Evolutionary conservation across 2,888 invertebrate species (phyloP).

Genomic region (Rotaria sp.): DNA sequence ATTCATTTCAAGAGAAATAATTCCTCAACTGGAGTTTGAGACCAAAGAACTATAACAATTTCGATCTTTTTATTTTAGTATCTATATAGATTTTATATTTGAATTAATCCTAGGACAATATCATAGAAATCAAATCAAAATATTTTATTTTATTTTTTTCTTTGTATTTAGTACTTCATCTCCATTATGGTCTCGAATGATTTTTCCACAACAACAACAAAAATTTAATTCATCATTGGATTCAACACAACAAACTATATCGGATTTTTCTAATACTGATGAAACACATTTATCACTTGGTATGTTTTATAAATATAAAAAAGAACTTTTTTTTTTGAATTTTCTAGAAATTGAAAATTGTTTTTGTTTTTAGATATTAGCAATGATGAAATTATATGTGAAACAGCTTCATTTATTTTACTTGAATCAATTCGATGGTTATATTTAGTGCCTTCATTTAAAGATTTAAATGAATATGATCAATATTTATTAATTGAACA

Average conservation of each 20-base stretch:
- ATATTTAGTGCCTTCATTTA: slow-evolving; percentile 17
- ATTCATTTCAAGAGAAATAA: too few species aligned
- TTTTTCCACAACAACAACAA: background rate
- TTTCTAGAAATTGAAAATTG: background rate
- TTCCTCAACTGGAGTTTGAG: too few species aligned
- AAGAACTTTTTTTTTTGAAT: too few species aligned
- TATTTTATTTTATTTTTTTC: background rate
- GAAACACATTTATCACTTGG: background rate
- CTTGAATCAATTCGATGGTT: slow-evolving; percentile 10
- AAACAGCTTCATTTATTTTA: slow-evolving; percentile 19
- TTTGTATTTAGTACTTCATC: background rate
- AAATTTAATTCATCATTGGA: background rate
- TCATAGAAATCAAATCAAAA: too few species aligned
- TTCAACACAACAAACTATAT: background rate
- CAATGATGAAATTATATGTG: background rate
- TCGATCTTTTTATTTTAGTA: too few species aligned
- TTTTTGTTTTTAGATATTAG: background rate
- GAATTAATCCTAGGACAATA: too few species aligned
- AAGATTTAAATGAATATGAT: background rate
- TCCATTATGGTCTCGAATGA: background rate
- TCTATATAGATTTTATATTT: too few species aligned
- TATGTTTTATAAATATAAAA: background rate
- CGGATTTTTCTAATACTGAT: background rate
- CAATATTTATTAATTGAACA: background rate
- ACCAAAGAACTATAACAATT: too few species aligned